Evolutionary conservation across 2,113 vertebrate genomes (phyloP).

Genomic region (Jaculus jaculus): DNA sequence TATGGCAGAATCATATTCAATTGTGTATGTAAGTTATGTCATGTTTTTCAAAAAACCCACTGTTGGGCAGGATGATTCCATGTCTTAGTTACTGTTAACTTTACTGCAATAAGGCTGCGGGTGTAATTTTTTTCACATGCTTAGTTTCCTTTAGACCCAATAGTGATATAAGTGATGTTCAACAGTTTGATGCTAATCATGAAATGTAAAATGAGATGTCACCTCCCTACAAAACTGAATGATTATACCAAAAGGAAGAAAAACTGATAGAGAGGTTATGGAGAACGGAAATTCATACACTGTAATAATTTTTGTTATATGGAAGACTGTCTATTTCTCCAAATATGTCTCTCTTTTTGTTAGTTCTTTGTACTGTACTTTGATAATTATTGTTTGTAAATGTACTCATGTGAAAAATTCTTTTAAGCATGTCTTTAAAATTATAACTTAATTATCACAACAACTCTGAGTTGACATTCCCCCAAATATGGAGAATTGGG

Average conservation of each 20-base stretch:
- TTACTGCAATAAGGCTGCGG: background rate
- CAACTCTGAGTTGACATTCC: background rate
- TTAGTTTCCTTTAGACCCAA: background rate
- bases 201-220: background rate
- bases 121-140: background rate
- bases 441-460: background rate
- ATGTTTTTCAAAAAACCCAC: background rate
- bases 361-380: background rate
- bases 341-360: background rate
- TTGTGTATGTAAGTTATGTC: background rate
- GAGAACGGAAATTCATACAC: background rate
- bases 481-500: no score
- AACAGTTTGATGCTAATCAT: no score
- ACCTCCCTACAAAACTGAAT: background rate
- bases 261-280: background rate
- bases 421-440: conserved; percentile 12
- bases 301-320: background rate
- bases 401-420: background rate
- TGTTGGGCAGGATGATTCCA: background rate
- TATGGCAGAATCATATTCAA: background rate
- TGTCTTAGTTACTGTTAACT: background rate
- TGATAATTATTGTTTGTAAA: background rate
- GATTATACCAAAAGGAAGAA: background rate
- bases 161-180: background rate
- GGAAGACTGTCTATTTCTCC: background rate